Base-by-base conservation (phyloP, 2,888 invertebrate species). In the Autographa gamma region DNA sequence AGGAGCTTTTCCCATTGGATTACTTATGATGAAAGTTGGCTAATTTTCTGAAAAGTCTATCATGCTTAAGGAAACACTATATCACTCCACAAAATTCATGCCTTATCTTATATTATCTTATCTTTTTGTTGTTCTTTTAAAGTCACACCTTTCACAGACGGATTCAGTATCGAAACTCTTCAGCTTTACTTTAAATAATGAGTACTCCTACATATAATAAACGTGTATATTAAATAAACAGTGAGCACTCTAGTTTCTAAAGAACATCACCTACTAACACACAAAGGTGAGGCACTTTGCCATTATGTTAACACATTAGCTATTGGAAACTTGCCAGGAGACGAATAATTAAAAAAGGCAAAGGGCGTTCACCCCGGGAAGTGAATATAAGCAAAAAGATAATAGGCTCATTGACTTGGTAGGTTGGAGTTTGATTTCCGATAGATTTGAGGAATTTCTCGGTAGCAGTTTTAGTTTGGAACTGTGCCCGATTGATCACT, bases 291-390 rank as follows among this genome's bases (percentile, higher is more conserved):
- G 32, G 64, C 61, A 76, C 67, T 65, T 2, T 34, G 63, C 60
- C 69, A 66, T 56, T 61, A 63, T 74, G 69, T 67, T 76, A 73
- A 69, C 66, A 58, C 81, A 75, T 79, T 77, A 81, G 66, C 77
- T 70, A 54, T 82, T 82, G 82, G 82, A 81, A 32, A 8, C 11
- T n/a, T 9, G 79, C 82, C 82, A 82, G 65, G 64, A 72, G 60
- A 18, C 54, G 19, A 59, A 69, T 67, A 77, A 81, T 83, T 81
- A 81, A 81, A 83, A 73, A 82, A 82, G 70, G 60, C 70, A 63
- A 73, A 79, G 83, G 71, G 61, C 77, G 65, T 79, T 83, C 60
- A 82, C 79, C 82, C 67, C 61, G 25, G 54, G 54, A 56, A 25
- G 25, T 25, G 19, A 4, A 25, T 56, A 56, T 25, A 56, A 13